Evolutionary conservation across 2,888 invertebrate species (phyloP).

Genomic region (Parnassius orleans): DNA sequence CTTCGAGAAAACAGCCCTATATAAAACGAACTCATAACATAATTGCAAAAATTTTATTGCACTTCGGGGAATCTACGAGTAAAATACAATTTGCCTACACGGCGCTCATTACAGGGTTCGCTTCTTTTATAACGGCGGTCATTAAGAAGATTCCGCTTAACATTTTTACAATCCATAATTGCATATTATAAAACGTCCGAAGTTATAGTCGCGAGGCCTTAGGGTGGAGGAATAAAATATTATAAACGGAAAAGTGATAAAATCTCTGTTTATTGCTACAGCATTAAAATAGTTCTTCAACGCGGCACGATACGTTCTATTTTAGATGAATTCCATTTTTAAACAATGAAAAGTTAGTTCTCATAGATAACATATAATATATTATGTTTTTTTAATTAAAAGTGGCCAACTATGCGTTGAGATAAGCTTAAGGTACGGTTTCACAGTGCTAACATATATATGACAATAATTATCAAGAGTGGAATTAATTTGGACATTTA

Average conservation of each 20-base stretch:
- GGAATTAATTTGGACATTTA: no score
- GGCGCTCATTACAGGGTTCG: constrained; percentile 49
- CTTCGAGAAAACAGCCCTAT: constrained; percentile 32
- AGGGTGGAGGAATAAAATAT: constrained; percentile 39
- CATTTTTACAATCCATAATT: constrained; percentile 80
- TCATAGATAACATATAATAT: no score
- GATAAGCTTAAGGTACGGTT: no score
- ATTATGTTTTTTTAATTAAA: no score
- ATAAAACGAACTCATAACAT: constrained; percentile 44
- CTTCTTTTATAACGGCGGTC: constrained; percentile 59
- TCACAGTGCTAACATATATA: no score
- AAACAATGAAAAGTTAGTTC: no score
- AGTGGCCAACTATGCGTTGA: no score
- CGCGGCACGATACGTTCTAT: neutral
- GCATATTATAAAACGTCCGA: constrained; percentile 65
- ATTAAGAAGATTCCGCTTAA: constrained; percentile 68
- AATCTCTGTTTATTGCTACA: constrained; percentile 30
- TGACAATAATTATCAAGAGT: no score
- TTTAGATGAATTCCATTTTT: neutral
- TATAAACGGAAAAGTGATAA: constrained; percentile 40
- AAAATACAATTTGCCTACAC: constrained; percentile 63
- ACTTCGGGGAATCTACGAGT: constrained; percentile 58
- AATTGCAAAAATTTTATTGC: constrained; percentile 58
- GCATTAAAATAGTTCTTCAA: constrained; percentile 20
- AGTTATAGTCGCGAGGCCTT: constrained; percentile 42